Evolutionary conservation across 2,113 vertebrate genomes (phyloP).

Genomic region (Aspiorhynchus laticeps): DNA sequence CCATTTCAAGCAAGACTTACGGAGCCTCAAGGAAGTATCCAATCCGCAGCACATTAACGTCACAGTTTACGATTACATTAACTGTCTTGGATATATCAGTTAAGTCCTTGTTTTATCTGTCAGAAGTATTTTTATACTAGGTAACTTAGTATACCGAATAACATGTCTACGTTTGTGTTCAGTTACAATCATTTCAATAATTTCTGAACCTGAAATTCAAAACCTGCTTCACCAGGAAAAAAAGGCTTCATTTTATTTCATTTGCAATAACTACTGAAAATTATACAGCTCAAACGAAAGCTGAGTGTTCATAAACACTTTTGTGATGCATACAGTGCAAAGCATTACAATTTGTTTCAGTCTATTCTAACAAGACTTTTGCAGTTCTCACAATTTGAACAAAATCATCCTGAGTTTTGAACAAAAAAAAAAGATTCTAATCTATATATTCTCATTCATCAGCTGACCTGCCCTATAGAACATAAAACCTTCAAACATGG

Average conservation of each 20-base stretch:
- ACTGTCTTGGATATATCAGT: neutral
- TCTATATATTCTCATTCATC: neutral
- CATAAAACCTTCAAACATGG: neutral
- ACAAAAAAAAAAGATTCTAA: neutral
- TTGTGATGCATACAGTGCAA: neutral
- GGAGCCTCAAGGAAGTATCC: neutral
- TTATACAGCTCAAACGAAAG: neutral
- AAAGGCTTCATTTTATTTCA: neutral
- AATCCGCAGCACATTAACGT: constrained; percentile 1
- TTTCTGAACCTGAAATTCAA: too few species aligned
- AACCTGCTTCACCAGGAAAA: neutral
- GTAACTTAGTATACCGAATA: neutral
- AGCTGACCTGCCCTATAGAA: neutral
- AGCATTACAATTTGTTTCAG: neutral
- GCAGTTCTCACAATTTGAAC: neutral
- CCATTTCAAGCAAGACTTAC: constrained; percentile 1
- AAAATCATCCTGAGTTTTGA: neutral
- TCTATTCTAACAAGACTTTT: neutral
- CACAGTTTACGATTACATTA: neutral
- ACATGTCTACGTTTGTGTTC: neutral
- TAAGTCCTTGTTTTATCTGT: neutral
- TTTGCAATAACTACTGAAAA: neutral
- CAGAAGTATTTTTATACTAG: neutral
- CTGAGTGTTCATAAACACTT: neutral
- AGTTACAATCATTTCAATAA: neutral